phyloP scores from a whole-genome alignment of 30 jellyfish, hydroid and myxozoan genomes.

The Cassiopea andromeda region DNA sequence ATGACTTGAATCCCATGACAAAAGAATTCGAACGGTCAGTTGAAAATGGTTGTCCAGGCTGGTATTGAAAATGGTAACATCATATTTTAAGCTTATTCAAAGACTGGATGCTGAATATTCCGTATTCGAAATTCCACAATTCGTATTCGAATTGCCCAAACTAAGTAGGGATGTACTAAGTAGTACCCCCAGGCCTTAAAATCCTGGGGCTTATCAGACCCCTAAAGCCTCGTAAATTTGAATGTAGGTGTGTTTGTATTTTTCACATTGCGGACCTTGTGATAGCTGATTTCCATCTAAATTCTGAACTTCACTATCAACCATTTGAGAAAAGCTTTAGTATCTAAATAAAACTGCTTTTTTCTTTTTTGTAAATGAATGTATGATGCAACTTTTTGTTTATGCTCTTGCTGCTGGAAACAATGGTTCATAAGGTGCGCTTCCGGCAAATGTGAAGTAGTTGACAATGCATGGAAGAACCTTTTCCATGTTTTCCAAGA shows the following conservation, averaged over 20 bases:
- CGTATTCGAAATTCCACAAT: no score
- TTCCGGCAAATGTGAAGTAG: neutral
- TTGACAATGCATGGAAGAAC: neutral
- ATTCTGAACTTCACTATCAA: neutral
- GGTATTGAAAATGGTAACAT: no score
- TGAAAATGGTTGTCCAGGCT: no score
- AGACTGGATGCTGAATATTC: no score
- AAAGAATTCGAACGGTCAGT: no score
- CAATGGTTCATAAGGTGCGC: neutral
- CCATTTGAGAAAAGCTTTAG: neutral
- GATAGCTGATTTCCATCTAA: neutral
- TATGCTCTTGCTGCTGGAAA: neutral
- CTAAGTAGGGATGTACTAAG: neutral
- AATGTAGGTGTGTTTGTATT: neutral
- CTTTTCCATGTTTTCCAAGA: neutral
- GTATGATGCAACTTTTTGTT: neutral
- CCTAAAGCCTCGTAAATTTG: neutral
- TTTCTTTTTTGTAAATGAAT: neutral
- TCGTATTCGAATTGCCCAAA: neutral
- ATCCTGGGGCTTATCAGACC: neutral
- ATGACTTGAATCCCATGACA: no score
- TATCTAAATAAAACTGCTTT: neutral
- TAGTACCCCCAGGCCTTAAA: neutral
- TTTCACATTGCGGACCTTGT: neutral
- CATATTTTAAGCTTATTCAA: no score